These are phyloP conservation scores for Tinamus guttatus DNA, from an alignment of 2,113 vertebrate genomes.

Conservation along the genomic window DNA sequence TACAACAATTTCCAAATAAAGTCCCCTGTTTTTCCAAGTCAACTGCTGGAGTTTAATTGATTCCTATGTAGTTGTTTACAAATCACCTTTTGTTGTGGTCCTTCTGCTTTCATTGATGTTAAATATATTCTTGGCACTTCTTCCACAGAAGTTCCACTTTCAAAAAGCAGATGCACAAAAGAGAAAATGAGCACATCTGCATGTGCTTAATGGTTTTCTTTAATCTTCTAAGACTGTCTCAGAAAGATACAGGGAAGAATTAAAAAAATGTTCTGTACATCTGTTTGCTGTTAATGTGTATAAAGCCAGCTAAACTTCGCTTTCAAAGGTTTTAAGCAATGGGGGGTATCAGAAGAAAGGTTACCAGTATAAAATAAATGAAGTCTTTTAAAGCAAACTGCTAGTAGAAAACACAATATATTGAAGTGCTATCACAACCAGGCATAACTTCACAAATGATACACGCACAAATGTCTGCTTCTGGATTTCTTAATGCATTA, in stretches of 20 bases:
- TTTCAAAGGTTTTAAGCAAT: constrained; percentile 18
- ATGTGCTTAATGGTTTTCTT: background rate
- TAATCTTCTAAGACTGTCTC: background rate
- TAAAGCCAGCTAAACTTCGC: background rate
- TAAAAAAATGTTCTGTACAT: background rate
- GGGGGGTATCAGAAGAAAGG: background rate
- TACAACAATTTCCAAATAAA: background rate
- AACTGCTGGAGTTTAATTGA: background rate
- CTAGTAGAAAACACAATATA: background rate
- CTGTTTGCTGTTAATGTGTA: background rate
- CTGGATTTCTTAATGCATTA: background rate
- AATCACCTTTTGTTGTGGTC: background rate
- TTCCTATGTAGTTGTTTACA: background rate
- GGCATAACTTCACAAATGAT: background rate
- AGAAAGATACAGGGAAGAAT: constrained; percentile 1
- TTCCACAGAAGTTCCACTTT: background rate
- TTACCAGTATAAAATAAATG: background rate
- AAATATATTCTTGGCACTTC: background rate
- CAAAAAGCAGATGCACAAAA: background rate
- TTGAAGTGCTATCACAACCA: background rate
- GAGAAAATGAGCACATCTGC: background rate
- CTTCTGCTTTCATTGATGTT: background rate
- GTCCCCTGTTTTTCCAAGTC: rapidly evolving
- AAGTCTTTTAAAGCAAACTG: background rate
- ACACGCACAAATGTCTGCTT: background rate